Base-by-base conservation (phyloP, 2,888 invertebrate species). In the Frankliniella intonsa region DNA sequence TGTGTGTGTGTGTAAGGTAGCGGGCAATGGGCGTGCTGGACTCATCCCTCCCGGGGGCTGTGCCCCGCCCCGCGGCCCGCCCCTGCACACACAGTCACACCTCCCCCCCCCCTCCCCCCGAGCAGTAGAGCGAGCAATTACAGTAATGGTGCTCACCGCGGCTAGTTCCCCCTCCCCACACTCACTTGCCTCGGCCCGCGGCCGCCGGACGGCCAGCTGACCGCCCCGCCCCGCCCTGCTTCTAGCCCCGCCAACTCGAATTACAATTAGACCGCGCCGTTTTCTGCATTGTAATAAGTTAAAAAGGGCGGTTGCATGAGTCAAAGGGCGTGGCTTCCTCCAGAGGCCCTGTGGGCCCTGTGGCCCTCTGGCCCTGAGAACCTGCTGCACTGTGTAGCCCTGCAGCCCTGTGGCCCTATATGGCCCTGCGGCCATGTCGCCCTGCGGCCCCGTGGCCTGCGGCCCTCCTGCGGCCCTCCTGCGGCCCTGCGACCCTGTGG, bases 251-350 rank as follows among this genome's bases (percentile, higher is more conserved):
- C 62, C 62, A n/a, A 17, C 62, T 62, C 62, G 14, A 62, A 62
- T 62, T 62, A 14, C 62, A 62, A 62, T 62, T 62, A 62, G n/a
- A 62, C 62, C n/a, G 38, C 5, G 38, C 38, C 38, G 62, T 62
- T 62, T 62, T 62, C 62, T 62, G 62, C 62, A 62, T 62, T 62
- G 62, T 62, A 62, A 62, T 62, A 62, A 62, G 62, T 62, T 62
- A 62, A 62, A 62, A 19, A 14, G 62, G 38, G 38, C 38, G 38
- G 38, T 38, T 38, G 38, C 38, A 5, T 38, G 38, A 38, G 38
- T 5, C 38, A 38, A 38, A 62, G 62, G 62, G 62, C n/a, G 62
- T 62, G 62, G 38, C 38, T n/a, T n/a, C n/a, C n/a, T n/a, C n/a
- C n/a, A n/a, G n/a, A n/a, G n/a, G n/a, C n/a, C n/a, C n/a, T n/a